Evolutionary conservation across 2,113 vertebrate species (phyloP).

Genomic region (Gambusia affinis): DNA sequence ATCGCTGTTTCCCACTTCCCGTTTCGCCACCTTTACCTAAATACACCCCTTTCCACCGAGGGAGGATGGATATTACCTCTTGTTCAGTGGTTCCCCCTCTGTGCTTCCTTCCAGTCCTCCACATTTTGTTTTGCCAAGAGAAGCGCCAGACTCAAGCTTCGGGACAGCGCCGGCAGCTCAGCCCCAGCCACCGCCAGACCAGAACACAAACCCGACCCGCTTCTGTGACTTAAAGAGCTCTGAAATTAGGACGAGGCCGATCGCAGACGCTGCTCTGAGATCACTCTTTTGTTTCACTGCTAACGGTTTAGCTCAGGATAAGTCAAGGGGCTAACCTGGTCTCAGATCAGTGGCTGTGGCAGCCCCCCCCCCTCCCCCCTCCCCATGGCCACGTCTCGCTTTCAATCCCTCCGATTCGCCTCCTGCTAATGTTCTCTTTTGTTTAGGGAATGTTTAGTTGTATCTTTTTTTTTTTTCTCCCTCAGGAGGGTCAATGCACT

Average conservation of each 20-base stretch:
- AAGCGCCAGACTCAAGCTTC: conserved; percentile 50
- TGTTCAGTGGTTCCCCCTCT: conserved; percentile 59
- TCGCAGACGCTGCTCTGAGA: conserved; percentile 54
- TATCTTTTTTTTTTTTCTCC: conserved; percentile 60
- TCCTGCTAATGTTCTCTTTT: conserved; percentile 82
- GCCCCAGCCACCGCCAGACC: conserved; percentile 50
- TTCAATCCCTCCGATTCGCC: conserved; percentile 61
- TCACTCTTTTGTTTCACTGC: conserved; percentile 28
- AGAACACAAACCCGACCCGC: conserved; percentile 68
- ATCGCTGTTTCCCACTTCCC: conserved; percentile 4
- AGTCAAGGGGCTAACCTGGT: conserved; percentile 54
- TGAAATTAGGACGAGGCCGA: conserved; percentile 40
- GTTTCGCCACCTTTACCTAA: not conserved
- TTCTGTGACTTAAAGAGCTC: conserved; percentile 64
- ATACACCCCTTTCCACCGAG: conserved; percentile 62
- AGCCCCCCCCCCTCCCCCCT: not conserved
- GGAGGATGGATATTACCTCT: conserved; percentile 72
- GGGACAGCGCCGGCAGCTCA: conserved; percentile 34
- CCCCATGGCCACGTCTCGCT: conserved; percentile 36
- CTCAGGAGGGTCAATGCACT: conserved; percentile 95
- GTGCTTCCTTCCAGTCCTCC: conserved; percentile 68
- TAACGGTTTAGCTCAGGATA: conserved; percentile 56
- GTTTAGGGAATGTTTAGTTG: conserved; percentile 70
- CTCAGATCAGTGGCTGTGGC: conserved; percentile 53
- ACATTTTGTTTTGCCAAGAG: conserved; percentile 68